These are phyloP conservation scores for Orycteropus afer DNA, from an alignment of 2,113 vertebrate species.

Conservation along the genomic window DNA sequence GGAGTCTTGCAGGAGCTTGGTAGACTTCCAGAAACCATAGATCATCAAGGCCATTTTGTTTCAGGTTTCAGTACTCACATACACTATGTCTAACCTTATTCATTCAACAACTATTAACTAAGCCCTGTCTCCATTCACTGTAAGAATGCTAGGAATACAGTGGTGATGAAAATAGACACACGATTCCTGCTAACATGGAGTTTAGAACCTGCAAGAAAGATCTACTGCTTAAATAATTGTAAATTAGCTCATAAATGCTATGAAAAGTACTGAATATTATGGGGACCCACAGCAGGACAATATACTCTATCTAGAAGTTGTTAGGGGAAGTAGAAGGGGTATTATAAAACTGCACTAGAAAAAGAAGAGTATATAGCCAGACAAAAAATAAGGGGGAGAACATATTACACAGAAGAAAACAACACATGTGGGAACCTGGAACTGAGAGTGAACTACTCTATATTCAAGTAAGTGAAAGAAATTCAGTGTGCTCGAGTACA, in stretches of 20 bases:
- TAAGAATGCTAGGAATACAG: neutral
- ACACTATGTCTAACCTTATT: neutral
- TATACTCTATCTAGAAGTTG: neutral
- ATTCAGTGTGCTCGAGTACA: accelerated
- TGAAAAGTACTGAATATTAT: neutral
- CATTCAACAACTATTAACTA: neutral
- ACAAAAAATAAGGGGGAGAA: neutral
- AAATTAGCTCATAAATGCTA: neutral
- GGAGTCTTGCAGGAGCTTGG: neutral
- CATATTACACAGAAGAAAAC: neutral
- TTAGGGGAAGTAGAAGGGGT: neutral
- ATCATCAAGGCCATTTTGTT: neutral
- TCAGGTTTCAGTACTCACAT: neutral
- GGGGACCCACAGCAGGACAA: neutral
- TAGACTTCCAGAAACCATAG: neutral
- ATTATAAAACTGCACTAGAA: neutral
- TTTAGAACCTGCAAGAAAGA: neutral
- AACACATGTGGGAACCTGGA: neutral
- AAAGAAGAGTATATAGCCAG: neutral
- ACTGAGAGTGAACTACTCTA: neutral
- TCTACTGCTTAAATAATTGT: neutral
- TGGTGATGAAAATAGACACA: neutral
- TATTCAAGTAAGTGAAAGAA: neutral
- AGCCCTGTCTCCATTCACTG: accelerated
- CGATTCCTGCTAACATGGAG: neutral